Conservation (phyloP, 1,140 invertebrate species). For the Meloidogyne hapla region DNA sequence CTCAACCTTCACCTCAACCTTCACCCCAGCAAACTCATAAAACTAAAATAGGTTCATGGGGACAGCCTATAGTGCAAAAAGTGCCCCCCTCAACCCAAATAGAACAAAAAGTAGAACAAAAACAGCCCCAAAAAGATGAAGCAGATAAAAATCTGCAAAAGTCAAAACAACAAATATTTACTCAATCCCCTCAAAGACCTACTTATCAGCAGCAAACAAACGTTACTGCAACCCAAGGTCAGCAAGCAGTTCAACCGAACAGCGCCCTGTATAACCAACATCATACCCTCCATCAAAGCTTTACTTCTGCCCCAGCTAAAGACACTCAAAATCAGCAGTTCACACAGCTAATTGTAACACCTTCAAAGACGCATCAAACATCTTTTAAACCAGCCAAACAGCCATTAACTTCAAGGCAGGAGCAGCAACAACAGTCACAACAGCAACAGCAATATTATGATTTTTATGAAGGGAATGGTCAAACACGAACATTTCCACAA, state of each 20-base stretch:
- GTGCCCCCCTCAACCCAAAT: too few species aligned
- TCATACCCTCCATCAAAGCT: not conserved
- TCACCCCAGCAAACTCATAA: not conserved
- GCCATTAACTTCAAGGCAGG: not conserved
- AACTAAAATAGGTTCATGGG: not conserved
- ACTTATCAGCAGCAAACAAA: not conserved
- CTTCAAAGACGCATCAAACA: not conserved
- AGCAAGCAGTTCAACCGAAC: not conserved
- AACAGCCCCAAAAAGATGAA: constrained; percentile 20
- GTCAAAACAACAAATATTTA: not conserved
- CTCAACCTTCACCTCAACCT: not conserved
- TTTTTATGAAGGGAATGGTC: not conserved
- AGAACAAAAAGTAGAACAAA: too few species aligned
- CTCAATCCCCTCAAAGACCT: not conserved
- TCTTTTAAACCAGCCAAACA: not conserved
- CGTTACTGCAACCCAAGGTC: not conserved
- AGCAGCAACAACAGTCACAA: not conserved
- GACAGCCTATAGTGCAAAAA: not conserved
- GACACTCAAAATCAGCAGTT: not conserved
- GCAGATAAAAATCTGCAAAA: not conserved
- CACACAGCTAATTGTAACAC: not conserved
- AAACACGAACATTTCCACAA: not conserved
- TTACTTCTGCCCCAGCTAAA: not conserved
- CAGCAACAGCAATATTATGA: constrained; percentile 10
- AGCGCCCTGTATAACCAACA: not conserved